Evolutionary conservation across 2,888 invertebrate genomes (phyloP).

Genomic region (Chrysomela aeneicollis): DNA sequence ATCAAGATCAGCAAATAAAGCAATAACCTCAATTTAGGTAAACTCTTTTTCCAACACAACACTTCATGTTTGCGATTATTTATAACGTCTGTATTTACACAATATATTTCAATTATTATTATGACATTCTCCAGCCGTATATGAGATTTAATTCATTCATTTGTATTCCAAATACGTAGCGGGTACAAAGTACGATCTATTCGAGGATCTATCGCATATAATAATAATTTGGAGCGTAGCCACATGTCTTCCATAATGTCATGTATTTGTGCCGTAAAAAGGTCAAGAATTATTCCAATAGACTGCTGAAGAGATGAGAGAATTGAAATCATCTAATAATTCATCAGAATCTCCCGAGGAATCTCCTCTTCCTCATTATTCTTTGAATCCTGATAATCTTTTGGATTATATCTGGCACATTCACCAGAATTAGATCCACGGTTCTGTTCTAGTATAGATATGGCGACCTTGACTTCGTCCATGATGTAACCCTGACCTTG

Average conservation of each 20-base stretch:
- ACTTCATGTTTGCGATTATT: not conserved
- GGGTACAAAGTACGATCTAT: slow-evolving; percentile 15
- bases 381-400: too few relatives aligned
- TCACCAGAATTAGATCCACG: too few relatives aligned
- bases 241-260: slow-evolving; percentile 8
- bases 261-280: not conserved
- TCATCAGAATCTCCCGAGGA: too few relatives aligned
- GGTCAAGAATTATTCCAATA: not conserved
- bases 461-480: too few relatives aligned
- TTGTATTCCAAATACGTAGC: slow-evolving; percentile 13
- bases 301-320: not conserved
- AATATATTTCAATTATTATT: slow-evolving; percentile 11
- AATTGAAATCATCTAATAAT: too few relatives aligned
- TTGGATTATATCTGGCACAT: too few relatives aligned
- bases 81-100: slow-evolving; percentile 7
- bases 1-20: too few relatives aligned
- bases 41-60: not conserved
- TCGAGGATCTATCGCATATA: not conserved
- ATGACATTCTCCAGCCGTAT: slow-evolving; percentile 8
- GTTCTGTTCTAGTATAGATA: too few relatives aligned
- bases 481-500: too few relatives aligned
- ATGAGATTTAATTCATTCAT: slow-evolving; percentile 14
- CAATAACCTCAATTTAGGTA: not conserved
- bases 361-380: too few relatives aligned
- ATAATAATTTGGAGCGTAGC: slow-evolving; percentile 10